These are phyloP conservation scores for Contarinia nasturtii DNA, from an alignment of 1,140 invertebrate genomes.

Conservation along the genomic window DNA sequence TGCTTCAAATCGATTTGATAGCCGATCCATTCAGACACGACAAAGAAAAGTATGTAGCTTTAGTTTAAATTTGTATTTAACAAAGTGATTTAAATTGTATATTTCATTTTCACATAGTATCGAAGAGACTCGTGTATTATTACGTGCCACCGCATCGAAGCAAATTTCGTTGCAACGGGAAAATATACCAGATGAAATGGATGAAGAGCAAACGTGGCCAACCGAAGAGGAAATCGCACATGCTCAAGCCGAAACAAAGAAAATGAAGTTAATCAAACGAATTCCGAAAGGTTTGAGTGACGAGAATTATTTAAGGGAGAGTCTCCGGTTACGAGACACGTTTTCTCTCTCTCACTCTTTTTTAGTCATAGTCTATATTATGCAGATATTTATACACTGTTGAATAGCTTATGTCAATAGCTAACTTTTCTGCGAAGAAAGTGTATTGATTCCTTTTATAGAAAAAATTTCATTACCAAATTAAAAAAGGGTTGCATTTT, in stretches of 20 bases:
- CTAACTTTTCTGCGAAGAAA: too few relatives aligned
- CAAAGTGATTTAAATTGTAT: background rate
- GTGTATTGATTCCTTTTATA: too few relatives aligned
- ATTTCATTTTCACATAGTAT: too few relatives aligned
- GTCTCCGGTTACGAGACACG: too few relatives aligned
- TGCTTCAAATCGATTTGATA: conserved; percentile 56
- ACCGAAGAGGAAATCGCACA: conserved; percentile 73
- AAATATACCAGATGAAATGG: conserved; percentile 75
- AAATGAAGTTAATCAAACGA: conserved; percentile 50
- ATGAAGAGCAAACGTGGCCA: conserved; percentile 92
- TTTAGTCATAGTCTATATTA: too few relatives aligned
- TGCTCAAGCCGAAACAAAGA: conserved; percentile 39
- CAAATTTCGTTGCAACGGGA: conserved; percentile 63
- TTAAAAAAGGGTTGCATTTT: too few relatives aligned
- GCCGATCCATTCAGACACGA: conserved; percentile 57
- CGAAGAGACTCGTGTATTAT: conserved; percentile 31
- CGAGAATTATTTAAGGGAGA: too few relatives aligned
- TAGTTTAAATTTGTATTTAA: background rate
- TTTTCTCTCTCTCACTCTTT: too few relatives aligned
- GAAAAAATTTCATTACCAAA: too few relatives aligned
- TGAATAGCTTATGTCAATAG: too few relatives aligned
- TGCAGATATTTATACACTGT: too few relatives aligned
- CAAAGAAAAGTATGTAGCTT: conserved; percentile 21
- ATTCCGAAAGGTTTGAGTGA: conserved; percentile 78
- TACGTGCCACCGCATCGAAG: conserved; percentile 40